Percentiles rank a stretch among this genome's conserved stretches.
Evolutionary conservation across 2,888 invertebrate genomes (phyloP).

Genomic region (Bombyx huttoni): DNA sequence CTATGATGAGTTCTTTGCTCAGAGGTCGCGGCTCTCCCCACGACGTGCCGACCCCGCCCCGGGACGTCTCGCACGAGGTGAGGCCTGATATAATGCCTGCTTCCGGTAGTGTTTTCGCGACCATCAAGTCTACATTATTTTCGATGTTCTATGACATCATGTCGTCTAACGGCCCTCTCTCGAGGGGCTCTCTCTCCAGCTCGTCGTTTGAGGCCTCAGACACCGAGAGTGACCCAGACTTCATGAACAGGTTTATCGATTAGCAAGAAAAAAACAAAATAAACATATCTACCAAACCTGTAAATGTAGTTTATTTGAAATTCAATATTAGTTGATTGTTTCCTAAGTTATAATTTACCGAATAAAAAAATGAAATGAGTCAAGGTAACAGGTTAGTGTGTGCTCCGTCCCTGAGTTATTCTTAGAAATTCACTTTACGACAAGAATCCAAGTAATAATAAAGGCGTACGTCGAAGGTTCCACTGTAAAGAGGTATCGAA

Average conservation of each 20-base stretch:
- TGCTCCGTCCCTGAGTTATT: too few species aligned
- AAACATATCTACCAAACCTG: too few species aligned
- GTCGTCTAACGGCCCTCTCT: constrained; percentile 1
- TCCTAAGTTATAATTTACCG: too few species aligned
- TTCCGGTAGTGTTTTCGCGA: constrained; percentile 20
- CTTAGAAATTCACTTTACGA: too few species aligned
- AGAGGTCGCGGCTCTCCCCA: constrained; percentile 19
- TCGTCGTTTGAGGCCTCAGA: constrained; percentile 1
- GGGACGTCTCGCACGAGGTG: constrained; percentile 7
- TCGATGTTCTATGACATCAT: constrained; percentile 24
- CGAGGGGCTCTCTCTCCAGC: constrained; percentile 1
- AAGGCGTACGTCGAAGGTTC: too few species aligned
- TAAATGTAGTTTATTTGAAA: too few species aligned
- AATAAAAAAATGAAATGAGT: too few species aligned
- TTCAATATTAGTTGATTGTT: too few species aligned
- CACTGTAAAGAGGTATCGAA: too few species aligned
- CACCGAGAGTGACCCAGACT: constrained; percentile 10
- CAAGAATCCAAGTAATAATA: too few species aligned
- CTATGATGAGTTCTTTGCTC: constrained; percentile 12
- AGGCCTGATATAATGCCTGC: constrained; percentile 2
- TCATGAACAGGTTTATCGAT: constrained; percentile 7
- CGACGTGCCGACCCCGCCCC: constrained; percentile 13
- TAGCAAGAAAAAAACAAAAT: background rate
- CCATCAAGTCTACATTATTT: constrained; percentile 25
- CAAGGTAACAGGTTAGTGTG: too few species aligned